phyloP scores from a whole-genome alignment of 2,888 invertebrate species.

The Clivina fossor region DNA sequence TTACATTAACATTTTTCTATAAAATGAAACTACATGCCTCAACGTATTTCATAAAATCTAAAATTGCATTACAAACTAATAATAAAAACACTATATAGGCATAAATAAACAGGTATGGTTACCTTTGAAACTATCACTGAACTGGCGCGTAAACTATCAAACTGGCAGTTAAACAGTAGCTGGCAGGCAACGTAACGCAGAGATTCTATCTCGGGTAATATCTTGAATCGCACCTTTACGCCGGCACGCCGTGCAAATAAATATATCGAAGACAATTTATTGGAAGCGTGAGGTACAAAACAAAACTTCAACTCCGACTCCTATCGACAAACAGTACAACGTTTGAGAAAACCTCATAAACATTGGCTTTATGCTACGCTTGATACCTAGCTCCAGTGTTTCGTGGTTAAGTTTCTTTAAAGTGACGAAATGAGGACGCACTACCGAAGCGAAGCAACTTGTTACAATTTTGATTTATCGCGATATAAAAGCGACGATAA shows the following conservation, averaged over 20 bases:
- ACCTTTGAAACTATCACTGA: too few species aligned
- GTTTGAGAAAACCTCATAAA: slow-evolving; percentile 23
- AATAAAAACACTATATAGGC: too few species aligned
- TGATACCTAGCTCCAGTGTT: too few species aligned
- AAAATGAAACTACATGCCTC: too few species aligned
- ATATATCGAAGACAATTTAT: slow-evolving; percentile 29
- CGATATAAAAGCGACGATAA: slow-evolving; percentile 9
- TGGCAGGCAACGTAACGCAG: slow-evolving; percentile 9
- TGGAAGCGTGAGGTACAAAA: too few species aligned
- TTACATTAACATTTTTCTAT: too few species aligned
- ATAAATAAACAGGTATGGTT: too few species aligned
- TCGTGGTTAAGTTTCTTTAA: too few species aligned
- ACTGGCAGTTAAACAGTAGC: slow-evolving; percentile 11
- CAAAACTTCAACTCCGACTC: slow-evolving; percentile 11
- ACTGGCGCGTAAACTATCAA: too few species aligned
- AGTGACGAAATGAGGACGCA: too few species aligned
- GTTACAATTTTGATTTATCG: slow-evolving; percentile 31
- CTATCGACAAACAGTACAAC: slow-evolving; percentile 6
- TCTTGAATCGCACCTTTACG: slow-evolving; percentile 19
- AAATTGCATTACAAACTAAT: too few species aligned
- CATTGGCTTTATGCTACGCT: slow-evolving; percentile 26
- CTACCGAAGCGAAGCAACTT: slow-evolving; percentile 11
- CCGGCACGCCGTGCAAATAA: slow-evolving; percentile 18
- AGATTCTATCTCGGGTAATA: slow-evolving; percentile 19
- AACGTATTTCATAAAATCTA: too few species aligned